Evolutionary conservation across 2,888 invertebrate genomes (phyloP).

Genomic region (Stegana nigrithorax): DNA sequence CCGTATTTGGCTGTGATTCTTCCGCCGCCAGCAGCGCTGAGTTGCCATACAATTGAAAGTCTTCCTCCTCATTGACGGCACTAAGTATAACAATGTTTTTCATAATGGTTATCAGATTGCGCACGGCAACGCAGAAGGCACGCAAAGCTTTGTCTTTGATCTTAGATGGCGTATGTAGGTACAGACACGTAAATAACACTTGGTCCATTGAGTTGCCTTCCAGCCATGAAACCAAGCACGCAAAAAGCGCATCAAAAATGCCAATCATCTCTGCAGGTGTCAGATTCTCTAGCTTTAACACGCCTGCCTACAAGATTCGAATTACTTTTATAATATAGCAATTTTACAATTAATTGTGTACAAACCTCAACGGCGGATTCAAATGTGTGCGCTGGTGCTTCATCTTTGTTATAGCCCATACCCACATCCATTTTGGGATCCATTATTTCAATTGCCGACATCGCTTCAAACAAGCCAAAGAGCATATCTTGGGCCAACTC

Average conservation of each 20-base stretch:
- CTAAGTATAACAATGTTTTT: slow-evolving; percentile 90
- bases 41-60: slow-evolving; percentile 90
- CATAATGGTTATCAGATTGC: slow-evolving; percentile 90
- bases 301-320: slow-evolving; percentile 73
- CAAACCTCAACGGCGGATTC: slow-evolving; percentile 85
- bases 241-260: slow-evolving; percentile 92
- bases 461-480: slow-evolving; percentile 95
- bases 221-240: slow-evolving; percentile 96
- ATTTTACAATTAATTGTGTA: background rate
- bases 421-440: slow-evolving; percentile 99
- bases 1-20: slow-evolving; percentile 78
- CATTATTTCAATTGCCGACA: slow-evolving; percentile 99
- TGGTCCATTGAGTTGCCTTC: slow-evolving; percentile 97
- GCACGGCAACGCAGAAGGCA: slow-evolving; percentile 86
- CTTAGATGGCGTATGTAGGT: slow-evolving; percentile 89
- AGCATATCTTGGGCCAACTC: slow-evolving; percentile 91
- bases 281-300: slow-evolving; percentile 81
- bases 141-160: slow-evolving; percentile 86
- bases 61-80: slow-evolving; percentile 93
- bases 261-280: slow-evolving; percentile 86
- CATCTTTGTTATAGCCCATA: slow-evolving; percentile 92
- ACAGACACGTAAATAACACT: slow-evolving; percentile 96
- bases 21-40: slow-evolving; percentile 83
- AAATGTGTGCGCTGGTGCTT: slow-evolving; percentile 86
- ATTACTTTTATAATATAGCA: background rate